These are phyloP conservation scores for Tachypleus tridentatus DNA, from an alignment of 1,140 invertebrate species.

Conservation along the genomic window DNA sequence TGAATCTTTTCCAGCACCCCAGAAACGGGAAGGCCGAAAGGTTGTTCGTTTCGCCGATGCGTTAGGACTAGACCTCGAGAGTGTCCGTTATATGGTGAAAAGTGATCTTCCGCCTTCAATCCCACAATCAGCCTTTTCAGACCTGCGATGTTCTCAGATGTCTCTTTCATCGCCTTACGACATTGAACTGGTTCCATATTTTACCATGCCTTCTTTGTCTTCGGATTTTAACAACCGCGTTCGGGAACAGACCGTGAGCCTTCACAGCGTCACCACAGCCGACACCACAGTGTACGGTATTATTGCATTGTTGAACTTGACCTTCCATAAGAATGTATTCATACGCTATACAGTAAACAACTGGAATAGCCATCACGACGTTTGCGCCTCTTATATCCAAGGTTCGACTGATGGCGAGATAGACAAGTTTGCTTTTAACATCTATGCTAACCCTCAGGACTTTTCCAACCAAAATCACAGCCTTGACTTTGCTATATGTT, in stretches of 20 bases:
- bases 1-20: constrained; percentile 15
- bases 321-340: constrained; percentile 79
- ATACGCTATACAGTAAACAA: constrained; percentile 72
- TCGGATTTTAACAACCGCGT: constrained; percentile 11
- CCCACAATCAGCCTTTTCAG: neutral
- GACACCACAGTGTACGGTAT: constrained; percentile 24
- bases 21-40: constrained; percentile 52
- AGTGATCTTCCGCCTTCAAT: constrained; percentile 61
- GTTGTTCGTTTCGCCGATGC: constrained; percentile 93
- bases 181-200: neutral
- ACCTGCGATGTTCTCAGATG: neutral
- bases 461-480: constrained; percentile 44
- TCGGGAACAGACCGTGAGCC: constrained; percentile 8
- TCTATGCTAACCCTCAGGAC: constrained; percentile 19
- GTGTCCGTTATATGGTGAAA: constrained; percentile 65
- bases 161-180: neutral
- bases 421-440: constrained; percentile 59
- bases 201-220: neutral
- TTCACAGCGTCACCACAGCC: constrained; percentile 20
- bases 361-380: constrained; percentile 71
- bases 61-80: constrained; percentile 77
- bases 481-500: constrained; percentile 69
- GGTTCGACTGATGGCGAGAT: constrained; percentile 85
- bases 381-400: constrained; percentile 60
- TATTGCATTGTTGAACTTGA: constrained; percentile 47